Conservation (phyloP, 2,113 vertebrate species). For the Paramisgurnus dabryanus region DNA sequence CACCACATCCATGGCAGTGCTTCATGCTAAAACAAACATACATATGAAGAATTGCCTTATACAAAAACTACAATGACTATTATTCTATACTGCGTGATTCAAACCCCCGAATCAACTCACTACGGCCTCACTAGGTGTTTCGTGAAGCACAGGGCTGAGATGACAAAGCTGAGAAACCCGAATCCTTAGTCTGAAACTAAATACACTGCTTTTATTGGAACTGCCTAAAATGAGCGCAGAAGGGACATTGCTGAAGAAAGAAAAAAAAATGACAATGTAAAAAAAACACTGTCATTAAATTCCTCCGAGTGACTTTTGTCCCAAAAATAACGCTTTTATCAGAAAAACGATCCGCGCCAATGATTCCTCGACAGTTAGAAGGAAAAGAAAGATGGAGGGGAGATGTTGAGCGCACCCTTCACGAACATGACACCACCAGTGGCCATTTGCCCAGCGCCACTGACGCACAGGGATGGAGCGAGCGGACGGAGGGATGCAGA, state of each 20-base stretch:
- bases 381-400: slow-evolving; percentile 71
- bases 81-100: not conserved
- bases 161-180: slow-evolving; percentile 49
- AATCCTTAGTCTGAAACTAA: slow-evolving; percentile 48
- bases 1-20: not conserved
- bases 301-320: slow-evolving; percentile 77
- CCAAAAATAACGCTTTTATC: slow-evolving; percentile 83
- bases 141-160: slow-evolving; percentile 15
- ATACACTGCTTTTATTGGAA: slow-evolving; percentile 50
- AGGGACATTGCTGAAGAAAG: slow-evolving; percentile 53
- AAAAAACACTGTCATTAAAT: slow-evolving; percentile 66
- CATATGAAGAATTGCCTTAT: not conserved
- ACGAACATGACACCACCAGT: slow-evolving; percentile 86
- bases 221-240: slow-evolving; percentile 60
- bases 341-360: slow-evolving; percentile 80
- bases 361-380: slow-evolving; percentile 76
- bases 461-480: slow-evolving; percentile 73
- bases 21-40: not conserved
- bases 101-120: slow-evolving; percentile 10
- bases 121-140: slow-evolving; percentile 36
- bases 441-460: slow-evolving; percentile 79
- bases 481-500: slow-evolving; percentile 66
- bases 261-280: slow-evolving; percentile 53
- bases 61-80: not conserved
- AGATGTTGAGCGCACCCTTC: slow-evolving; percentile 77